Evolutionary conservation across 2,113 vertebrate genomes (phyloP).

Genomic region (Neodontobutis hainanensis): DNA sequence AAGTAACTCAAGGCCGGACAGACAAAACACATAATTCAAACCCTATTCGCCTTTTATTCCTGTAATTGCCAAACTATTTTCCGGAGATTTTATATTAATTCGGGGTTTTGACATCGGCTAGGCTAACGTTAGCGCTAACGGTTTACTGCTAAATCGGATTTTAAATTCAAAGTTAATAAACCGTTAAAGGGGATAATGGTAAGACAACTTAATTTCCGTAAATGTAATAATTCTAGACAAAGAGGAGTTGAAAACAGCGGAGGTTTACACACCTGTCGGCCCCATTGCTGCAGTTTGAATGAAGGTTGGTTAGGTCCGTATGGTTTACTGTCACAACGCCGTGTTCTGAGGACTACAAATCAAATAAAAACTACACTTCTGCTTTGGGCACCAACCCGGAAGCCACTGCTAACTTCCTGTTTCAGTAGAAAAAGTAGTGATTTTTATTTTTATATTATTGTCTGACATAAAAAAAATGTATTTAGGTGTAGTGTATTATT

Average conservation of each 20-base stretch:
- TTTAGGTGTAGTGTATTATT: no score
- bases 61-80: no score
- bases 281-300: slow-evolving; percentile 54
- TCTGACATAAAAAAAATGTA: no score
- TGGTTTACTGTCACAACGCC: neutral
- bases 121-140: slow-evolving; percentile 1
- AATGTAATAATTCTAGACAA: no score
- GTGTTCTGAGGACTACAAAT: neutral
- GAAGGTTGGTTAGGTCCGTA: slow-evolving; percentile 4
- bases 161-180: no score
- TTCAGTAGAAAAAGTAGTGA: neutral
- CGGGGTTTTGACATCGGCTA: neutral
- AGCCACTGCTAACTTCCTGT: neutral
- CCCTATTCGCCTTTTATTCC: neutral
- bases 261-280: slow-evolving; percentile 61
- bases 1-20: neutral
- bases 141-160: neutral
- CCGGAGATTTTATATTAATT: neutral
- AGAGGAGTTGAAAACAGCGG: neutral
- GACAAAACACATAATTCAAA: neutral
- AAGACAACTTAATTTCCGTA: neutral
- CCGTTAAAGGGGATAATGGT: no score
- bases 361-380: slow-evolving; percentile 3
- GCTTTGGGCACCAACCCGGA: neutral
- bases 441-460: neutral